These are phyloP conservation scores for Lethrus apterus DNA, from an alignment of 1,140 invertebrate species.

Conservation along the genomic window DNA sequence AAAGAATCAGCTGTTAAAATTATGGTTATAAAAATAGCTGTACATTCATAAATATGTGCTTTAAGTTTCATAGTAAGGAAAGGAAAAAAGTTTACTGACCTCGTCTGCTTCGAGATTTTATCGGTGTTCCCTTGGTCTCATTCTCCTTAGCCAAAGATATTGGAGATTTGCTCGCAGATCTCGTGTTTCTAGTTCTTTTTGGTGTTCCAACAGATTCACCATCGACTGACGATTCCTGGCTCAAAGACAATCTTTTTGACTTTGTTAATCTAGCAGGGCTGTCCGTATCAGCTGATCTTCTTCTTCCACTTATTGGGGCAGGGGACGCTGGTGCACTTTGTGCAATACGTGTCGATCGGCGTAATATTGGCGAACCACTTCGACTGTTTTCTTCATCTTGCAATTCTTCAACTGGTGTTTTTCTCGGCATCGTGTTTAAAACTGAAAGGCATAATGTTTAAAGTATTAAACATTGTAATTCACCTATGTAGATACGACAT, in stretches of 20 bases:
- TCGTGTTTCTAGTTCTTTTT: background rate
- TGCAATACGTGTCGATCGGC: constrained; percentile 8
- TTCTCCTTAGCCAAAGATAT: background rate
- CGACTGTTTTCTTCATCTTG: constrained; percentile 3
- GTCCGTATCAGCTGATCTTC: background rate
- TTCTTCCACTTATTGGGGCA: background rate
- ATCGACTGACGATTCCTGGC: background rate
- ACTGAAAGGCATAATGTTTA: too few species aligned
- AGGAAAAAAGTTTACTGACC: constrained; percentile 1
- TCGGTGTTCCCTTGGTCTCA: background rate
- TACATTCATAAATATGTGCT: too few species aligned
- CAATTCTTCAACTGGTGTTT: constrained; percentile 1
- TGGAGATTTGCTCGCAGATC: constrained; percentile 13
- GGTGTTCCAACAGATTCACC: background rate
- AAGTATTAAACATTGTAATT: too few species aligned
- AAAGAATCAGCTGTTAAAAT: too few species aligned
- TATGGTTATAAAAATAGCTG: too few species aligned
- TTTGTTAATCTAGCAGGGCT: constrained; percentile 5
- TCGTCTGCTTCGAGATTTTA: constrained; percentile 3
- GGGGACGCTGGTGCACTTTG: constrained; percentile 8
- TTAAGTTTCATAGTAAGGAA: too few species aligned
- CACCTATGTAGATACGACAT: too few species aligned
- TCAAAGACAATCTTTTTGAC: constrained; percentile 3
- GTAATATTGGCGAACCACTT: background rate
- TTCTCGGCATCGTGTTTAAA: constrained; percentile 10